Evolutionary conservation across 2,797 vertebrate genomes (phyloP), one percentile per base, ranked within the genome.

Genomic region (Pseudotriccus pelzelni): DNA sequence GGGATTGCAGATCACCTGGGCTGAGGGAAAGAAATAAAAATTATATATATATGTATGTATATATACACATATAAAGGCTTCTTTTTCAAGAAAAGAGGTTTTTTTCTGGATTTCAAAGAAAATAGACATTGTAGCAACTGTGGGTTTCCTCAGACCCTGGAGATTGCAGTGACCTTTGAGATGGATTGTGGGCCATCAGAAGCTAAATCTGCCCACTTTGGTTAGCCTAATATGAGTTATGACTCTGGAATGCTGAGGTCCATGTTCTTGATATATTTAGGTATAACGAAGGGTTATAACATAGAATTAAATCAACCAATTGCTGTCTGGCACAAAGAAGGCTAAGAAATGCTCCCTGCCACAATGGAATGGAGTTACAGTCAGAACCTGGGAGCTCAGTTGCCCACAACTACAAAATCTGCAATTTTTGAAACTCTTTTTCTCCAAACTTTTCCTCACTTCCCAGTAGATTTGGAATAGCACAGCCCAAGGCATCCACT

Each of bases 201-300:
- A 89, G 90, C 55, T 94, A 86, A 96, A 95, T 86, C 44, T 80
- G 76, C 47, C 91, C 76, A 59, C 73, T 82, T 80, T 68, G 90
- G 90, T 92, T 84, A 90, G 68, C 18, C 44, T 36, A 5, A 49
- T 55, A 32, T 95, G 89, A 97, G 25, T 91, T 95, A 92, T 41
- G 68, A 32, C 70, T 69, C 79, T 90, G 93, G 84, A 95, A 96
- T 93, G 90, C 60, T 91, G 94, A 95, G 86, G 77, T 46, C 76
- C 86, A 3, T 79, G 68, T 87, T 73, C 92, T 66, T 91, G 90
- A 92, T 96, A 84, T 96, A 95, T 95, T 95, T 96, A 96, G 96
- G 94, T 94, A 92, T 93, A 96, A 97, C 55, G 6, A 94, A 90
- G 0, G 7, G 63, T 47, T 96, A 21, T 90, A 95, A 88, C 89